These are phyloP conservation scores for Odocoileus hemionus DNA, from an alignment of 2,113 vertebrate genomes.

Conservation along the genomic window DNA sequence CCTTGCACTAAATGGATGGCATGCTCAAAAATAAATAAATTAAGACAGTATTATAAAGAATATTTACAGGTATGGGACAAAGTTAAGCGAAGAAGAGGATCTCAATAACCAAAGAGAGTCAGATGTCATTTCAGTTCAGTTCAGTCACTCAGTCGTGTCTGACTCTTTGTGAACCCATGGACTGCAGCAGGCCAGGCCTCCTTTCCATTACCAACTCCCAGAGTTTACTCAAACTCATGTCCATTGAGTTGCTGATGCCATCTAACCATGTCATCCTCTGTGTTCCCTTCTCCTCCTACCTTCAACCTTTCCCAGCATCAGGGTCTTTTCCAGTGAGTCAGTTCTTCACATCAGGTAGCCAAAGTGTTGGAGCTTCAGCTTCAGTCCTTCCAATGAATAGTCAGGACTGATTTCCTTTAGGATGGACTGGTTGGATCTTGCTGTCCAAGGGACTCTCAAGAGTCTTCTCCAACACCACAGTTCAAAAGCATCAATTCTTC, in stretches of 20 bases:
- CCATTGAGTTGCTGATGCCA: neutral
- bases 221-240: neutral
- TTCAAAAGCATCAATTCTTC: neutral
- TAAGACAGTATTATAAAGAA: neutral
- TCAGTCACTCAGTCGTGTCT: neutral
- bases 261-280: neutral
- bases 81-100: neutral
- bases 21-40: neutral
- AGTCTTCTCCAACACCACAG: neutral
- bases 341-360: neutral
- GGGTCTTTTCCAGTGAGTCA: neutral
- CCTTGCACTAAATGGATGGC: neutral
- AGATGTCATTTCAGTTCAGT: neutral
- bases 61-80: neutral
- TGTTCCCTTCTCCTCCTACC: neutral
- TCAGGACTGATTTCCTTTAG: neutral
- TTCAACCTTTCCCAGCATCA: neutral
- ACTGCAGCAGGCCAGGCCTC: neutral
- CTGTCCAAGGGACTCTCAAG: neutral
- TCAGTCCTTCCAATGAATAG: neutral
- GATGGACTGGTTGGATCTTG: neutral
- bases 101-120: constrained; percentile 6
- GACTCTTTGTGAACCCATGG: neutral
- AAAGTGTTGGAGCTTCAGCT: neutral
- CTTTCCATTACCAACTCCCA: neutral